Percentiles rank a stretch among this genome's conserved stretches.
Evolutionary conservation across 1,140 invertebrate genomes (phyloP).

Genomic region (Wiebesia pumilae): DNA sequence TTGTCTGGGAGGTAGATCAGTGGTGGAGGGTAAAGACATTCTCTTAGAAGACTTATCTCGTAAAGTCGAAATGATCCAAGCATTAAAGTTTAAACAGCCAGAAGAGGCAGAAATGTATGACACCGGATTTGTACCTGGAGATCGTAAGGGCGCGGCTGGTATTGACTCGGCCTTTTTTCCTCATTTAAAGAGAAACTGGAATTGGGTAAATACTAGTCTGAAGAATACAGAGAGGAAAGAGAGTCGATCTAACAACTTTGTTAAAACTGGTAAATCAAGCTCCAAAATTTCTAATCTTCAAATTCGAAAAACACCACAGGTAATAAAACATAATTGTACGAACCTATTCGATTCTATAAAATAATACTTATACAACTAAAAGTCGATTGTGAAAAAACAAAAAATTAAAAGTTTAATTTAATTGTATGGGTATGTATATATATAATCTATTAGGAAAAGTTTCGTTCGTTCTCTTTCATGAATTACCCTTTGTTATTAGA

Average conservation of each 20-base stretch:
- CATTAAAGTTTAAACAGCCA: constrained; percentile 66
- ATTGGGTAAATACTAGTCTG: constrained; percentile 63
- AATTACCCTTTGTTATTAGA: too few species aligned
- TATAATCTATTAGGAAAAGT: too few species aligned
- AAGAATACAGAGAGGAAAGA: constrained; percentile 14
- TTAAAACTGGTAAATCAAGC: background rate
- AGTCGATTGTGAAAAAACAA: too few species aligned
- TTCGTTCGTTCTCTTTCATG: too few species aligned
- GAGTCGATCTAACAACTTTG: background rate
- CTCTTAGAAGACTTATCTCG: constrained; percentile 73
- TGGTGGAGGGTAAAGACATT: constrained; percentile 74
- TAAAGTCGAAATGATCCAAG: constrained; percentile 76
- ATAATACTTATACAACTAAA: too few species aligned
- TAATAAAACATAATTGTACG: background rate
- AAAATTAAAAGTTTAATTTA: constrained; percentile 1
- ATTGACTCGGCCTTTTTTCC: constrained; percentile 82
- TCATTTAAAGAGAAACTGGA: constrained; percentile 84
- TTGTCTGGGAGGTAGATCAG: constrained; percentile 76
- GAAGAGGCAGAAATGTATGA: constrained; percentile 74
- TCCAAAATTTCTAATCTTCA: background rate
- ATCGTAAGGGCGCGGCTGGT: constrained; percentile 83
- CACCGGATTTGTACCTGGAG: constrained; percentile 81
- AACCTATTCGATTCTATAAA: background rate
- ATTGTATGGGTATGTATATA: background rate
- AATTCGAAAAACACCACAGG: constrained; percentile 5